Evolutionary conservation across 2,113 vertebrate genomes (phyloP).

Genomic region (Hyaena hyaena): DNA sequence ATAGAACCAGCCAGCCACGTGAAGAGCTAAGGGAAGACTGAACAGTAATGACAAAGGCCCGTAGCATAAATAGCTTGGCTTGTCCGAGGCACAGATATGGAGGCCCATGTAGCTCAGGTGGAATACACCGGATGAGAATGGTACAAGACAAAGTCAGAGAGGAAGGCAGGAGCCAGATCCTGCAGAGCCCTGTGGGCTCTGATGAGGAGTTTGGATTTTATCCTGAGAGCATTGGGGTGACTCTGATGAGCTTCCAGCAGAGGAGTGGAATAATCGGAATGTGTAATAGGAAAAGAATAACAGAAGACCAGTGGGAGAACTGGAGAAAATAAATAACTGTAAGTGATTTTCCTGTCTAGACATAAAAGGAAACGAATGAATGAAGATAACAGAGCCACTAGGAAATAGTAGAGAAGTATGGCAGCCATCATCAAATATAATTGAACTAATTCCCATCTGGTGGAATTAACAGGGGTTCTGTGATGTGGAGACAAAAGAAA

Average conservation of each 20-base stretch:
- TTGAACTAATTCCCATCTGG: constrained; percentile 53
- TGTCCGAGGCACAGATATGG: background rate
- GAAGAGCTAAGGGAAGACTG: background rate
- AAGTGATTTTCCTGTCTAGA: constrained; percentile 64
- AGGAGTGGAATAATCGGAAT: constrained; percentile 24
- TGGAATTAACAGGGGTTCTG: constrained; percentile 44
- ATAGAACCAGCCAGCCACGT: background rate
- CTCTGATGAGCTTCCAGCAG: background rate
- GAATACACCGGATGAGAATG: background rate
- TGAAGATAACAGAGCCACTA: constrained; percentile 50
- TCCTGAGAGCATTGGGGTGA: background rate
- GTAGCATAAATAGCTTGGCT: background rate
- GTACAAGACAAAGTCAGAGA: background rate
- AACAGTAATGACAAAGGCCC: background rate
- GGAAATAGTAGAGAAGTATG: constrained; percentile 61
- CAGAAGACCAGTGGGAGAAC: constrained; percentile 42
- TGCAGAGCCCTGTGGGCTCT: background rate
- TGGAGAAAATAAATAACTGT: constrained; percentile 45
- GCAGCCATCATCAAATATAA: constrained; percentile 60
- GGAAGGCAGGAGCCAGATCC: background rate
- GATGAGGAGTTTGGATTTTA: constrained; percentile 25
- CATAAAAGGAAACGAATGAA: constrained; percentile 63
- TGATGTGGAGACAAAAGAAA: constrained; percentile 41
- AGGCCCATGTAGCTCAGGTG: background rate
- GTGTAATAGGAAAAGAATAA: constrained; percentile 33